Percentiles rank a stretch among this genome's conserved stretches.
Conservation (phyloP, 2,888 invertebrate genomes). For the Fragum whitleyi region DNA sequence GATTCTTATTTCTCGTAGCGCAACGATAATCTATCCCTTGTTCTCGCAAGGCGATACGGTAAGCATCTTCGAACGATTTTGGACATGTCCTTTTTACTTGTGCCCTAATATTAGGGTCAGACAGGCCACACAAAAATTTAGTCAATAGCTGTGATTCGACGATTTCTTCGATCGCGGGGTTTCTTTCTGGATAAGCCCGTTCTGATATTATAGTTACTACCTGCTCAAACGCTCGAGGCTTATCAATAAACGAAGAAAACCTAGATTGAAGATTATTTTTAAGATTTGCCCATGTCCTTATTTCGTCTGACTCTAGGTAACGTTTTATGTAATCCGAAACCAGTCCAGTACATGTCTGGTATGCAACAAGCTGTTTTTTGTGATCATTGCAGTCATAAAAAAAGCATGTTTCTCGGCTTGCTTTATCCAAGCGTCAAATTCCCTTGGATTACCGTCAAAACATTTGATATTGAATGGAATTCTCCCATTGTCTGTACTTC, state of each 20-base stretch:
- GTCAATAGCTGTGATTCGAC: conserved; percentile 24
- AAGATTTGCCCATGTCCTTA: not conserved
- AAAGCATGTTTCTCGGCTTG: conserved; percentile 9
- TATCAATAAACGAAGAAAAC: conserved; percentile 9
- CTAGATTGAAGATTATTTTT: conserved; percentile 8
- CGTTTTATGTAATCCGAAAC: not conserved
- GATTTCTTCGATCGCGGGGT: conserved; percentile 1
- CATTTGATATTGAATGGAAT: not conserved
- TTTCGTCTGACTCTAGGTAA: not conserved
- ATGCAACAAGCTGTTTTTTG: not conserved
- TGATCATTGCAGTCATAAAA: not conserved
- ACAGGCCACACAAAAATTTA: conserved; percentile 19
- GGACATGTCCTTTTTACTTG: conserved; percentile 16
- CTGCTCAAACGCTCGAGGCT: conserved; percentile 1
- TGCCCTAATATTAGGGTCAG: conserved; percentile 11
- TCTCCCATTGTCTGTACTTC: conserved; percentile 1
- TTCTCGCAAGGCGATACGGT: conserved; percentile 17
- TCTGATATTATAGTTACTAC: conserved; percentile 1
- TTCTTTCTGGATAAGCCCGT: conserved; percentile 4
- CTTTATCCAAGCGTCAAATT: conserved; percentile 6
- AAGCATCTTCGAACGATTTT: conserved; percentile 25
- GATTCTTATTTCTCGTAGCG: conserved; percentile 13
- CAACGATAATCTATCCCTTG: conserved; percentile 23
- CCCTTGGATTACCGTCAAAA: not conserved
- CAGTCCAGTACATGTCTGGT: not conserved